A percentile compares a stretch with the other conserved stretches of the same genome.
Evolutionary conservation across 2,113 vertebrate genomes (phyloP).

Genomic region (Onychostruthus taczanowskii): DNA sequence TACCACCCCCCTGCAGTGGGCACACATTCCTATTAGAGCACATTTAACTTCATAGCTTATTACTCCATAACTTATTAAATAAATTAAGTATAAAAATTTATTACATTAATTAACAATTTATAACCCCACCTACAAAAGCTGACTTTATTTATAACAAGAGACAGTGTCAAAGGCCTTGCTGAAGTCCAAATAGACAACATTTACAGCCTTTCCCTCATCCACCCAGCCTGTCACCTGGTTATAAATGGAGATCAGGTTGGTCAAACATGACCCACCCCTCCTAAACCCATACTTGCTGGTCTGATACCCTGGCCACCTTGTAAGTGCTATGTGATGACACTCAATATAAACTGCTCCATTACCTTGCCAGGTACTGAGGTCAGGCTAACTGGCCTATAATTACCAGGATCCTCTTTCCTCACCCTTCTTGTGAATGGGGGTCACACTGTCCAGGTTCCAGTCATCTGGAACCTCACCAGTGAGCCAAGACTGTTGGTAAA

Average conservation of each 20-base stretch:
- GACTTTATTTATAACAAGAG: background rate
- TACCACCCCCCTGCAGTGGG: too few relatives aligned
- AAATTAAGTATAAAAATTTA: too few relatives aligned
- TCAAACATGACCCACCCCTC: too few relatives aligned
- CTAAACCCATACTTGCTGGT: too few relatives aligned
- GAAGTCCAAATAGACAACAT: background rate
- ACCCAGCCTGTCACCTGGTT: too few relatives aligned
- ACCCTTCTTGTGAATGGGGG: background rate
- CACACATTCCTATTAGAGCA: too few relatives aligned
- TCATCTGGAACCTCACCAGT: too few relatives aligned
- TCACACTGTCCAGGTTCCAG: background rate
- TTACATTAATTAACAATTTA: too few relatives aligned
- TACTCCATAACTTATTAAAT: too few relatives aligned
- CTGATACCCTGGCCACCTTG: background rate
- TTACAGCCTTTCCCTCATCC: background rate
- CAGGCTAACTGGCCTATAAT: background rate
- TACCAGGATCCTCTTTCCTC: background rate
- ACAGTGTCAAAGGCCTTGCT: background rate
- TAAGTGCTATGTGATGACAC: background rate
- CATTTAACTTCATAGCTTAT: too few relatives aligned
- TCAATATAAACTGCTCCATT: background rate
- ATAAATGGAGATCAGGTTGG: too few relatives aligned
- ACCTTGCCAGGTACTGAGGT: background rate
- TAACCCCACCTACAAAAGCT: too few relatives aligned
- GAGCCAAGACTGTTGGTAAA: background rate